A percentile compares a stretch with the other conserved stretches of the same genome.
Evolutionary conservation across 2,888 invertebrate genomes (phyloP).

Genomic region (Cecidostiba fungosa): DNA sequence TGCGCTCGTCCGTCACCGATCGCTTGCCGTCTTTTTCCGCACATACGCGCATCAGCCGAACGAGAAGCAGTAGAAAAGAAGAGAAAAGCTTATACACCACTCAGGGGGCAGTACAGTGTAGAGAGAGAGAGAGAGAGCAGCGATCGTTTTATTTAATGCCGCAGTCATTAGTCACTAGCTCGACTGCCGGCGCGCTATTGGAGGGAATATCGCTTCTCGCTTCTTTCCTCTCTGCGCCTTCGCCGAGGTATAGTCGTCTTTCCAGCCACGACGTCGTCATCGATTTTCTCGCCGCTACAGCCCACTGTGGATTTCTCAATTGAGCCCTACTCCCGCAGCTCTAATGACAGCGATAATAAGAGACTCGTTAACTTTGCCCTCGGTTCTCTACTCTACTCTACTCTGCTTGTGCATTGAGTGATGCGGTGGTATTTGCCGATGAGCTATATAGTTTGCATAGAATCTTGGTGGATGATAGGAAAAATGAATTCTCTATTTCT

Average conservation of each 20-base stretch:
- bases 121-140: background rate
- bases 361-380: conserved; percentile 53
- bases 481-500: too few relatives aligned
- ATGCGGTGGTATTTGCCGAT: background rate
- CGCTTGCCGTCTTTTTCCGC: conserved; percentile 19
- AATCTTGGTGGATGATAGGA: too few relatives aligned
- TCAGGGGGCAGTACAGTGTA: background rate
- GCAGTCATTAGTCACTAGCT: conserved; percentile 66
- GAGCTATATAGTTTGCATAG: too few relatives aligned
- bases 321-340: background rate
- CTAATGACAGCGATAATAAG: conserved; percentile 59
- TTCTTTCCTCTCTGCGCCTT: background rate
- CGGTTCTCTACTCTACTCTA: background rate
- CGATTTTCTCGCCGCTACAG: conserved; percentile 54
- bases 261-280: conserved; percentile 43
- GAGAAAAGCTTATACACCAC: conserved; percentile 33
- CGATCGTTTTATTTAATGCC: conserved; percentile 65
- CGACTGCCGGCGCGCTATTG: conserved; percentile 52
- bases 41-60: background rate
- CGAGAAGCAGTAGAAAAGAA: conserved; percentile 14
- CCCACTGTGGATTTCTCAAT: conserved; percentile 56
- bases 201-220: conserved; percentile 18
- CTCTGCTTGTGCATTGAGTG: background rate
- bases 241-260: background rate
- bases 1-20: conserved; percentile 70